These are phyloP conservation scores for Gymnocypris eckloni DNA, from an alignment of 2,797 vertebrate genomes.

Conservation along the genomic window DNA sequence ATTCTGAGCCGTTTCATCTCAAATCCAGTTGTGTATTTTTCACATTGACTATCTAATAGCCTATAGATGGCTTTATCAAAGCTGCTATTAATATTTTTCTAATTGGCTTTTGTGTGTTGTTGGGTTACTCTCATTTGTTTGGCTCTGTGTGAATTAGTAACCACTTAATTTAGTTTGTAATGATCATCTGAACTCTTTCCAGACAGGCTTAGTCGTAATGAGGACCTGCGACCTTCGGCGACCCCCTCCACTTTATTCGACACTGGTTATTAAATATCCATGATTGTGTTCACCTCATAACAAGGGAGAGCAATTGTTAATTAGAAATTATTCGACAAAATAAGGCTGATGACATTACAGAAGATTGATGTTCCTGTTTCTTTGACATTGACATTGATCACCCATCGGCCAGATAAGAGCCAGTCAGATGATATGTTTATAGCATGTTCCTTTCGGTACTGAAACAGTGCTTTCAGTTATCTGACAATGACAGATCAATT, in stretches of 20 bases:
- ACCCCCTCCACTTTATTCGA: conserved; percentile 35
- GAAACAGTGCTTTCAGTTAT: neutral
- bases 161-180: conserved; percentile 58
- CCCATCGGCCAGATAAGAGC: neutral
- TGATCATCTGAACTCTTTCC: conserved; percentile 52
- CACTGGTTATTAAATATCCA: conserved; percentile 56
- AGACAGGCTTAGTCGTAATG: conserved; percentile 36
- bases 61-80: conserved; percentile 48
- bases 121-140: neutral
- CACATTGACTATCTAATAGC: conserved; percentile 45
- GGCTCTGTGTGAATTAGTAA: neutral
- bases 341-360: conserved; percentile 57
- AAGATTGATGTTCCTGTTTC: conserved; percentile 58
- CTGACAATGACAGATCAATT: neutral
- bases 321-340: conserved; percentile 58
- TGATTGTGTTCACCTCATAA: conserved; percentile 48
- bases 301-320: conserved; percentile 55
- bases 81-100: conserved; percentile 49
- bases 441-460: neutral
- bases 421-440: neutral
- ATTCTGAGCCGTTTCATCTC: conserved; percentile 54
- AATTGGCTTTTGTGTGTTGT: conserved; percentile 42
- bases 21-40: conserved; percentile 6
- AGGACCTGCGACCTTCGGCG: conserved; percentile 33
- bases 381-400: conserved; percentile 8